Percentiles rank a stretch among this genome's conserved stretches.
Conservation (phyloP, 2,113 vertebrate genomes). For the Globicephala melas region DNA sequence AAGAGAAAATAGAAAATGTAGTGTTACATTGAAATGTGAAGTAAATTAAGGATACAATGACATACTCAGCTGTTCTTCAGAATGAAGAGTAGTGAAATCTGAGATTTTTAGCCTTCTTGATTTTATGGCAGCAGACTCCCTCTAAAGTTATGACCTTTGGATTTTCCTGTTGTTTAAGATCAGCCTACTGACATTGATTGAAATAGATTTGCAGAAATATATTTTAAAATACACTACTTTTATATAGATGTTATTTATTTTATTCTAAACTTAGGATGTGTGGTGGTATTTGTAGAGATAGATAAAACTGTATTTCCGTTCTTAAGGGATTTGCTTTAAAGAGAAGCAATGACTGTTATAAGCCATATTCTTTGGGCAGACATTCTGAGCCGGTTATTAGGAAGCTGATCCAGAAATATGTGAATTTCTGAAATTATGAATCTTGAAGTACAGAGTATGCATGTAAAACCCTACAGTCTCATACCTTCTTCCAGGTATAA, state of each 20-base stretch:
- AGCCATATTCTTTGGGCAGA: background rate
- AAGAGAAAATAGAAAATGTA: conserved; percentile 46
- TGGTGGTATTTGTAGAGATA: background rate
- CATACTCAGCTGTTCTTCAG: background rate
- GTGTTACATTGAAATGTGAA: conserved; percentile 47
- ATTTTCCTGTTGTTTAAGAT: conserved; percentile 41
- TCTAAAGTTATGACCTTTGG: background rate
- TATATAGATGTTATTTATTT: background rate
- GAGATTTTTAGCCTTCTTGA: background rate
- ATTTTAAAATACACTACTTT: background rate
- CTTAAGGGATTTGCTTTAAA: background rate
- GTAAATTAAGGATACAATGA: background rate
- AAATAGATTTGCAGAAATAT: background rate
- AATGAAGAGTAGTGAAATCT: conserved; percentile 31
- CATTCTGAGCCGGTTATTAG: background rate
- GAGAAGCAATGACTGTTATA: background rate
- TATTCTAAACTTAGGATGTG: background rate
- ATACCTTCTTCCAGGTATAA: background rate
- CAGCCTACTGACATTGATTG: background rate
- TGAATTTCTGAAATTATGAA: background rate
- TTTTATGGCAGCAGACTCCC: background rate
- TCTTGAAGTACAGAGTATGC: background rate
- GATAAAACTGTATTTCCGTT: background rate
- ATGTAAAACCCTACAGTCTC: background rate
- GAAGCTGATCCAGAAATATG: background rate